These are phyloP conservation scores for Toxotes chatareus DNA, from an alignment of 2,113 vertebrate species.

Conservation along the genomic window DNA sequence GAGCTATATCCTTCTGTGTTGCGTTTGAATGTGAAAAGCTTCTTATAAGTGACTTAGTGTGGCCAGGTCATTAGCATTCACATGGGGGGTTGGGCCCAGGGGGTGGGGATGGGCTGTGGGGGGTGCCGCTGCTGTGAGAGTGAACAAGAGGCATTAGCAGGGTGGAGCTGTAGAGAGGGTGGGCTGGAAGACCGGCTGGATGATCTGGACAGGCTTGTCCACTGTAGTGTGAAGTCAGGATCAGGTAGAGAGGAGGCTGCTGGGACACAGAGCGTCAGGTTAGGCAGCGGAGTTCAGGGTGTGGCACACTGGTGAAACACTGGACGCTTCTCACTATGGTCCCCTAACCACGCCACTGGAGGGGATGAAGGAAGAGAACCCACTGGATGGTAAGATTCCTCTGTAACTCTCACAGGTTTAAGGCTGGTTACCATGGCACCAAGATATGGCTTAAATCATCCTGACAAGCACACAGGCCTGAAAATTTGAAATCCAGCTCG, in stretches of 20 bases:
- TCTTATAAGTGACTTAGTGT: constrained; percentile 82
- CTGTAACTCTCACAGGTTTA: neutral
- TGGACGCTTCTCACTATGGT: constrained; percentile 55
- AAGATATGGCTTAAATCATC: neutral
- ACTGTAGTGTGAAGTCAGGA: constrained; percentile 22
- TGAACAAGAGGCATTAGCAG: constrained; percentile 65
- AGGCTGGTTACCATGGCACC: neutral
- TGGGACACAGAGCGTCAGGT: constrained; percentile 13
- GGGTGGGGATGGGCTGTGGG: neutral
- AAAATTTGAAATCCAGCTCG: neutral
- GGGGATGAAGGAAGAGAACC: constrained; percentile 83
- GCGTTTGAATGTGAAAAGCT: constrained; percentile 85
- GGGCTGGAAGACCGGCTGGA: constrained; percentile 20
- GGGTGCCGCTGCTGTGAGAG: constrained; percentile 42
- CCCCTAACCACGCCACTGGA: constrained; percentile 59
- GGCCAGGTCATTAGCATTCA: constrained; percentile 80
- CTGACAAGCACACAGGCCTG: neutral
- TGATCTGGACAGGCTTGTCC: constrained; percentile 40
- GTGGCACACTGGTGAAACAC: constrained; percentile 50
- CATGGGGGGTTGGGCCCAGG: constrained; percentile 50
- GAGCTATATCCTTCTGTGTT: constrained; percentile 36
- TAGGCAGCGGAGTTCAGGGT: constrained; percentile 36
- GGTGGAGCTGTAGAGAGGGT: constrained; percentile 69
- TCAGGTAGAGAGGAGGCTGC: constrained; percentile 38
- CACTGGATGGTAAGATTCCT: constrained; percentile 80